A percentile compares a stretch with the other conserved stretches of the same genome.
phyloP scores from a whole-genome alignment of 2,113 vertebrate species.

The Protobothrops flavoviridis region DNA sequence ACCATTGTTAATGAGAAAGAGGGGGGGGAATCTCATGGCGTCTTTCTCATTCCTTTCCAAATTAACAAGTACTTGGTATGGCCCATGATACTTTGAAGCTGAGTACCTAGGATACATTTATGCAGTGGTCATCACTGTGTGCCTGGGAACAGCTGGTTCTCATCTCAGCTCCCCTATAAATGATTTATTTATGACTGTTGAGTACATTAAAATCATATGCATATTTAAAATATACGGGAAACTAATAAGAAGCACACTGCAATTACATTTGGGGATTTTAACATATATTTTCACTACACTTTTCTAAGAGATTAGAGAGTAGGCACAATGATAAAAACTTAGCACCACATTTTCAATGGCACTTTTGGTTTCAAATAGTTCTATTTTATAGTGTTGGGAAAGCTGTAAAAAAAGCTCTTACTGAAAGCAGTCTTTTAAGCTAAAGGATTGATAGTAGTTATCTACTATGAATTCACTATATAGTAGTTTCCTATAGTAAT shows the following conservation, averaged over 20 bases:
- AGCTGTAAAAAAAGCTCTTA: not conserved
- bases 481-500: not conserved
- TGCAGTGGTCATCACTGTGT: not conserved
- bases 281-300: not conserved
- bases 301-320: not conserved
- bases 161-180: not conserved
- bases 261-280: not conserved
- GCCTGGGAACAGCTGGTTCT: not conserved
- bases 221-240: not conserved
- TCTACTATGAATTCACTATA: not conserved
- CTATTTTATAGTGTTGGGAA: not conserved
- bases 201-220: not conserved
- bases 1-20: not conserved
- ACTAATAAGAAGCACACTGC: not conserved
- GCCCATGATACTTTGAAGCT: not conserved
- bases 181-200: not conserved
- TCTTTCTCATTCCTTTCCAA: not conserved
- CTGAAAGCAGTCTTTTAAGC: not conserved
- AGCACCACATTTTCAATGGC: not conserved
- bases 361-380: not conserved
- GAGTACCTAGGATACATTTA: not conserved
- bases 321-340: not conserved
- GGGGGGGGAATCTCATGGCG: not conserved
- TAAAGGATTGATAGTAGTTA: not conserved
- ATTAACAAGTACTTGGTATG: not conserved